Percentiles rank a stretch among this genome's conserved stretches.
phyloP scores from a whole-genome alignment of 2,113 vertebrate genomes.

The Perognathus longimembris region DNA sequence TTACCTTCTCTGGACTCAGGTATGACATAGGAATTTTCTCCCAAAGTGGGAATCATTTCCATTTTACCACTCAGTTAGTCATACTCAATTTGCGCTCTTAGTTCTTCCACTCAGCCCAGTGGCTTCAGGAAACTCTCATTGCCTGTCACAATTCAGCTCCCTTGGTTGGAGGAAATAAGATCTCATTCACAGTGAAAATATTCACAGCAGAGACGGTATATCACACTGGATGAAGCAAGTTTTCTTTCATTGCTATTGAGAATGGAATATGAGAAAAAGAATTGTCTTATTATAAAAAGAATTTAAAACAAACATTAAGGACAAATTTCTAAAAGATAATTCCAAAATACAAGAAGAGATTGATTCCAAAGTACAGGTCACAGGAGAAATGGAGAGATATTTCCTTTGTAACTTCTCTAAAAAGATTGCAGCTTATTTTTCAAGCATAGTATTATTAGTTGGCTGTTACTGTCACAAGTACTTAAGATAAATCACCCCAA shows the following conservation, averaged over 20 bases:
- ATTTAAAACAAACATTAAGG: background rate
- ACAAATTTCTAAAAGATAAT: constrained; percentile 19
- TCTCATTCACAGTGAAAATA: background rate
- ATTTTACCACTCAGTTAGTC: background rate
- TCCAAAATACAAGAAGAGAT: background rate
- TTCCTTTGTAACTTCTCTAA: background rate
- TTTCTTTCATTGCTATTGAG: background rate
- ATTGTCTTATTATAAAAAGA: background rate
- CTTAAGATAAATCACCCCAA: background rate
- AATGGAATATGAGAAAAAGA: background rate
- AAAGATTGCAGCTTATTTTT: constrained; percentile 6
- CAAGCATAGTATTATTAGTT: background rate
- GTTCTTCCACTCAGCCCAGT: background rate
- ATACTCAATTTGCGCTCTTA: background rate
- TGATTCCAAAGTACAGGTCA: background rate
- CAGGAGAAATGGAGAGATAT: background rate
- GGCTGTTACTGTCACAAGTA: background rate
- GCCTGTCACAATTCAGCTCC: background rate
- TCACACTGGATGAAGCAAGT: background rate
- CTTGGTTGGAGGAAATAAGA: background rate
- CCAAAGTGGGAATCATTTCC: background rate
- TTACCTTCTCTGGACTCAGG: background rate
- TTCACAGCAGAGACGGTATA: background rate
- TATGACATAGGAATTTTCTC: background rate
- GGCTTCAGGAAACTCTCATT: background rate